Percentiles rank a stretch among this genome's conserved stretches.
Conservation (phyloP, 2,797 vertebrate species). For the Peromyscus attwateri region DNA sequence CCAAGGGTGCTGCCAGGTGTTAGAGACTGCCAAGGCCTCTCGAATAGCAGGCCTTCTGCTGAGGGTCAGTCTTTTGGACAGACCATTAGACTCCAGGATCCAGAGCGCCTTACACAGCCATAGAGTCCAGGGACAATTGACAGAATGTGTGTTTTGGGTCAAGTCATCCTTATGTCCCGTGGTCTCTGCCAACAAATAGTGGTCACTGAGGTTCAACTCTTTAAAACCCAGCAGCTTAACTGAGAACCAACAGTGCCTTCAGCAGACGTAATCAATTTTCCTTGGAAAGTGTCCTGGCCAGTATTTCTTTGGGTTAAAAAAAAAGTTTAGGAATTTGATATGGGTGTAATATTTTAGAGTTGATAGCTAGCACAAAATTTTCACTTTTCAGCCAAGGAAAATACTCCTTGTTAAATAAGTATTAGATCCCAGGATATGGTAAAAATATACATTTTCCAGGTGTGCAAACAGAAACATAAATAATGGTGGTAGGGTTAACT, state of each 20-base stretch:
- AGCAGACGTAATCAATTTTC: slow-evolving; percentile 49
- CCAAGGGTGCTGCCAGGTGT: slow-evolving; percentile 46
- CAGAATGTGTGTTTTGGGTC: slow-evolving; percentile 54
- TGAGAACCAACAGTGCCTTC: slow-evolving; percentile 52
- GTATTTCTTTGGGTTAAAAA: slow-evolving; percentile 57
- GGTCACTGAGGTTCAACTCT: slow-evolving; percentile 49
- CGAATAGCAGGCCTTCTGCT: background rate
- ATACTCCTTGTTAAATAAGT: slow-evolving; percentile 32
- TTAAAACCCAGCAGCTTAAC: slow-evolving; percentile 51
- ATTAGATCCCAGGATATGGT: background rate
- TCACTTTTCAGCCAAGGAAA: slow-evolving; percentile 63
- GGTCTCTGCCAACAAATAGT: slow-evolving; percentile 59
- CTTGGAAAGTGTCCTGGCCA: slow-evolving; percentile 52
- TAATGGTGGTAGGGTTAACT: background rate
- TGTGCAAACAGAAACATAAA: slow-evolving; percentile 18
- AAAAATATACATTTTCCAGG: slow-evolving; percentile 57
- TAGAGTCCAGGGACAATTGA: background rate
- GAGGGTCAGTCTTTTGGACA: slow-evolving; percentile 43
- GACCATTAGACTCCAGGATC: slow-evolving; percentile 1
- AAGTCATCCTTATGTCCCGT: background rate
- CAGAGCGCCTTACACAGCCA: background rate
- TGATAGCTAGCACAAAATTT: slow-evolving; percentile 40
- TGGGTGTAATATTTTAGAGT: slow-evolving; percentile 60
- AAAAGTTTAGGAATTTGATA: slow-evolving; percentile 68
- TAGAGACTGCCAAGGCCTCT: background rate